Evolutionary conservation across 2,113 vertebrate species (phyloP).

Genomic region (Antigone vipio): DNA sequence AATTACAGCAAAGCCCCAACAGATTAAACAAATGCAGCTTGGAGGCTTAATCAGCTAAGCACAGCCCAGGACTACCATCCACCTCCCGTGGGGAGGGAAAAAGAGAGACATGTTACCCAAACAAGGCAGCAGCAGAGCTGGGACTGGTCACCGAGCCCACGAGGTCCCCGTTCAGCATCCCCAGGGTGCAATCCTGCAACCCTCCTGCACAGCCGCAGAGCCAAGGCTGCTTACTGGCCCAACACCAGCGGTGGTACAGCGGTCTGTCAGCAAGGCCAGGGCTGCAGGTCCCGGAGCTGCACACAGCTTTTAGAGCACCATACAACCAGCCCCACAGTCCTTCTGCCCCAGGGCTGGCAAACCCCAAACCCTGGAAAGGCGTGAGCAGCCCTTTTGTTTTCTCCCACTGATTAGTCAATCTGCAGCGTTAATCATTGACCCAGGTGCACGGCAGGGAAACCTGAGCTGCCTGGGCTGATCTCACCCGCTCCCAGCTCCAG

Average conservation of each 20-base stretch:
- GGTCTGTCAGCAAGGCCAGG: neutral
- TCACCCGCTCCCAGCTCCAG: neutral
- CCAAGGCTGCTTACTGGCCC: neutral
- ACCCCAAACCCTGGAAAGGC: neutral
- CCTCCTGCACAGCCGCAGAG: neutral
- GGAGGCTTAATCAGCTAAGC: neutral
- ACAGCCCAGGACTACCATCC: neutral
- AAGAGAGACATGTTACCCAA: neutral
- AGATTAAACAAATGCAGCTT: neutral
- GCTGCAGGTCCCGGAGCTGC: neutral
- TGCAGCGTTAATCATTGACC: slow-evolving; percentile 63
- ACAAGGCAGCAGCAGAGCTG: neutral
- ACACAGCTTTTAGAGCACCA: neutral
- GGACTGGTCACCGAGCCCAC: fast-evolving
- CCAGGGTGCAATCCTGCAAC: neutral
- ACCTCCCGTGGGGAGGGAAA: fast-evolving
- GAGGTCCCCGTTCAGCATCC: neutral
- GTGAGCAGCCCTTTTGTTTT: neutral
- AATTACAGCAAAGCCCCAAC: neutral
- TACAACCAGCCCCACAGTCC: fast-evolving
- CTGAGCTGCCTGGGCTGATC: neutral
- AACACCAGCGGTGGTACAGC: fast-evolving
- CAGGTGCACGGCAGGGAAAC: neutral
- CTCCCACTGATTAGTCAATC: neutral
- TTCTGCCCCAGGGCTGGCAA: neutral